Evolutionary conservation across 2,888 invertebrate species (phyloP), one percentile per base, ranked within the genome.

Genomic region (Microctonus aethiopoides): DNA sequence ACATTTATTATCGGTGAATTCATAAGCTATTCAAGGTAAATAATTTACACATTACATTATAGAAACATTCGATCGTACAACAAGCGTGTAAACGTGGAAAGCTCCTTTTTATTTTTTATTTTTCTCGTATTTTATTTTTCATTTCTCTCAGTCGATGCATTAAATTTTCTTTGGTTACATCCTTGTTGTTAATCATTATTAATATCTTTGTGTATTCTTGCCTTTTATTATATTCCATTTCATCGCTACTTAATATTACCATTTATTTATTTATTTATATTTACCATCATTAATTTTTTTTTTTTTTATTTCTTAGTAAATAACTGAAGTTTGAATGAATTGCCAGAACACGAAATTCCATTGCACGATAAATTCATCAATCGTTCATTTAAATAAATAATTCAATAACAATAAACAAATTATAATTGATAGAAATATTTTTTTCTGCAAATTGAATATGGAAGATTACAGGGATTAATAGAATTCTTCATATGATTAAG

Each of bases 1-100:
- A 73, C 73, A 75, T 71, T 75, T 66, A 72, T 69, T 69, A 69
- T 36, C 59, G 69, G 46, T 66, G 63, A 77, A n/a, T 64, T 78
- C 76, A 71, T 76, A 79, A 73, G 73, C 78, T 80, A 80, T 78
- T 54, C 77, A 74, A 75, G 64, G 69, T 70, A 62, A 70, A 63
- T 70, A 66, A 61, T 73, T n/a, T 80, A 79, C 80, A 80, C 76
- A 76, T 78, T 77, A 79, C 67, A 73, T 72, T 46, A 74, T 80
- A 79, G 80, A 81, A 81, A 81, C 80, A 80, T 79, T 80, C 81
- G 79, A 74, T 82, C 78, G 78, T 79, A 78, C 78, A 73, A 73
- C 73, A 81, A 81, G 78, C 79, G 76, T 78, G 76, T 75, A 76
- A 79, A 78, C 76, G 73, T 76, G 75, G 75, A 76, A 74, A 78